Evolutionary conservation across 2,888 invertebrate species (phyloP).

Genomic region (Pterostichus niger): DNA sequence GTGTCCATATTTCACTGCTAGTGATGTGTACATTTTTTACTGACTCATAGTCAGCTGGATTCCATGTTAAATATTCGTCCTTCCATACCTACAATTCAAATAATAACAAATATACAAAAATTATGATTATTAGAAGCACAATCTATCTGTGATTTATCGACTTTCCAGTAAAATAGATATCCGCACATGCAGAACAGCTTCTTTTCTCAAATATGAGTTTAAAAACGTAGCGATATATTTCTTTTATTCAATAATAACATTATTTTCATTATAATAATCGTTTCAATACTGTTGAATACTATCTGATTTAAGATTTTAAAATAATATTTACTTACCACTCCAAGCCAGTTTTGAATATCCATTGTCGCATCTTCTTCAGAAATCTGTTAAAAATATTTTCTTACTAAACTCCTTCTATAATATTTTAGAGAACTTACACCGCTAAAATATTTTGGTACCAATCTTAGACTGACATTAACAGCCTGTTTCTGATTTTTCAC

Average conservation of each 20-base stretch:
- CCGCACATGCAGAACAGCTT: too few species aligned
- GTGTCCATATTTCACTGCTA: slow-evolving; percentile 58
- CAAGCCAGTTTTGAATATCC: slow-evolving; percentile 50
- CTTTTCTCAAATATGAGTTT: too few species aligned
- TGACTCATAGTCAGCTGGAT: slow-evolving; percentile 51
- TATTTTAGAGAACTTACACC: slow-evolving; percentile 7
- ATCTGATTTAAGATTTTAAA: background rate
- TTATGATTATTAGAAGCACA: background rate
- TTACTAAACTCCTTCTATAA: background rate
- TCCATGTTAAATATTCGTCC: slow-evolving; percentile 61
- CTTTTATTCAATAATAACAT: too few species aligned
- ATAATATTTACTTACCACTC: slow-evolving; percentile 54
- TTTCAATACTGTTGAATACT: too few species aligned
- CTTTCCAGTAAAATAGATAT: too few species aligned
- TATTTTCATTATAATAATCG: background rate
- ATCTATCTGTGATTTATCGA: too few species aligned
- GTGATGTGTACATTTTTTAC: slow-evolving; percentile 43
- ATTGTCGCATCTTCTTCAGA: slow-evolving; percentile 25
- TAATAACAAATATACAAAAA: background rate
- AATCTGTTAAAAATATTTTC: slow-evolving; percentile 5
- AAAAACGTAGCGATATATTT: too few species aligned
- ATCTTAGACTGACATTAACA: slow-evolving; percentile 45
- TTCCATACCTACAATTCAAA: slow-evolving; percentile 58
- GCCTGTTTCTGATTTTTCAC: slow-evolving; percentile 39
- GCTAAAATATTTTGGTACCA: slow-evolving; percentile 38